phyloP scores from a whole-genome alignment of 2,797 vertebrate species.

The Gallinago nigripennis region DNA sequence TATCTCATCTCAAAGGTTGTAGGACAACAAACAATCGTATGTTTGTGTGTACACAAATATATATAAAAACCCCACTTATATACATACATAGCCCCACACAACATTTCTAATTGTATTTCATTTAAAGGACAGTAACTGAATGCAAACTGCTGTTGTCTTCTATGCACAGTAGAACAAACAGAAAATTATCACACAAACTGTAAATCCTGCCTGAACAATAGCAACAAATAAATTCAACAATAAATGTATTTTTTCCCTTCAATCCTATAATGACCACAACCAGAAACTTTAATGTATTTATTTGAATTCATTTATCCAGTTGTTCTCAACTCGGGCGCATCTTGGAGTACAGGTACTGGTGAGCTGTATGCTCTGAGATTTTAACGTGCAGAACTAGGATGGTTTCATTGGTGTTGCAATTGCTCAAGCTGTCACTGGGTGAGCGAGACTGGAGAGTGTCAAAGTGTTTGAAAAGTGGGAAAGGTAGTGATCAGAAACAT shows the following conservation, averaged over 20 bases:
- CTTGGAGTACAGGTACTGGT: not conserved
- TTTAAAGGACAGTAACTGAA: not conserved
- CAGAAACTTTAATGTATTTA: not conserved
- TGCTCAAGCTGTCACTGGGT: not conserved
- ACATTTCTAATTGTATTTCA: not conserved
- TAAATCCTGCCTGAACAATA: not conserved
- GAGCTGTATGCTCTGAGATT: not conserved
- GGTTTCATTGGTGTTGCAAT: fast-evolving
- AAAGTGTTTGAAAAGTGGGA: not conserved
- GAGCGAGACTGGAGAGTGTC: not conserved
- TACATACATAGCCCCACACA: fast-evolving
- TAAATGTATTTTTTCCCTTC: not conserved
- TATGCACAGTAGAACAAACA: not conserved
- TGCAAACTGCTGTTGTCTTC: not conserved
- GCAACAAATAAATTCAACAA: not conserved
- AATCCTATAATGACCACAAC: not conserved
- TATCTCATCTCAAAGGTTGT: not conserved
- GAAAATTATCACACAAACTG: not conserved
- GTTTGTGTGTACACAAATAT: fast-evolving
- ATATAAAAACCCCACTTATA: not conserved
- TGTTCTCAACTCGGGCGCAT: not conserved
- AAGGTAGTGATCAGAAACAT: not conserved
- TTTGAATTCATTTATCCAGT: not conserved
- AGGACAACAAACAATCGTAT: not conserved
- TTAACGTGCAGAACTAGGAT: not conserved